Conservation (phyloP, 2,113 vertebrate species). For the Laticauda laticaudata region DNA sequence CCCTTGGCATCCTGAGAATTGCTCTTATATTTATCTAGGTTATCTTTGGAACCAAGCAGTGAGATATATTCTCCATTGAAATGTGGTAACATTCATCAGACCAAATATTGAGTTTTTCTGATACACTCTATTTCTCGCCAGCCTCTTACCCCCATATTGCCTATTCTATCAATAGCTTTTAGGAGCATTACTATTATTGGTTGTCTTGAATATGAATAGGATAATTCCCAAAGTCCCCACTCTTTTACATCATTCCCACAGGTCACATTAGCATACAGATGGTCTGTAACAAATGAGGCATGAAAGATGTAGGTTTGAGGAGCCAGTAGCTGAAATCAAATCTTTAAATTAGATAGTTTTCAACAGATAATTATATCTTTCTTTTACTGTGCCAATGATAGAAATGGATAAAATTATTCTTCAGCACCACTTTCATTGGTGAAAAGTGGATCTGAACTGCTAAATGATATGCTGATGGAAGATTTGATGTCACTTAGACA, state of each 20-base stretch:
- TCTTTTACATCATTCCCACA: conserved; percentile 31
- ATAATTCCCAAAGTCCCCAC: conserved; percentile 33
- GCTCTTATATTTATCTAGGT: background rate
- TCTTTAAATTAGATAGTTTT: conserved; percentile 37
- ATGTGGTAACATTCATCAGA: background rate
- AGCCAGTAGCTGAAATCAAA: conserved; percentile 24
- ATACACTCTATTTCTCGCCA: background rate
- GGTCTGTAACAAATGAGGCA: conserved; percentile 40
- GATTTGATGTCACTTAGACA: background rate
- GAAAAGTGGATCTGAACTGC: background rate
- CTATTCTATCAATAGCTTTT: conserved; percentile 32
- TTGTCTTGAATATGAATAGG: conserved; percentile 33
- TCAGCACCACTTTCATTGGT: background rate
- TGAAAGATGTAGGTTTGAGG: conserved; percentile 33
- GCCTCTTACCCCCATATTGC: background rate
- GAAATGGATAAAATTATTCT: conserved; percentile 22
- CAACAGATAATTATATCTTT: conserved; percentile 15
- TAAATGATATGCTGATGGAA: background rate
- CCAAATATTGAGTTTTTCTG: background rate
- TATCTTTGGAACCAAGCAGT: background rate
- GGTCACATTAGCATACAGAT: conserved; percentile 41
- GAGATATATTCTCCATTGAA: background rate
- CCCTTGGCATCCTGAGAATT: background rate
- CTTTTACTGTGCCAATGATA: background rate
- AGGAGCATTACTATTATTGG: conserved; percentile 25